phyloP scores from a whole-genome alignment of 2,888 invertebrate species.

The Rutpela maculata region DNA sequence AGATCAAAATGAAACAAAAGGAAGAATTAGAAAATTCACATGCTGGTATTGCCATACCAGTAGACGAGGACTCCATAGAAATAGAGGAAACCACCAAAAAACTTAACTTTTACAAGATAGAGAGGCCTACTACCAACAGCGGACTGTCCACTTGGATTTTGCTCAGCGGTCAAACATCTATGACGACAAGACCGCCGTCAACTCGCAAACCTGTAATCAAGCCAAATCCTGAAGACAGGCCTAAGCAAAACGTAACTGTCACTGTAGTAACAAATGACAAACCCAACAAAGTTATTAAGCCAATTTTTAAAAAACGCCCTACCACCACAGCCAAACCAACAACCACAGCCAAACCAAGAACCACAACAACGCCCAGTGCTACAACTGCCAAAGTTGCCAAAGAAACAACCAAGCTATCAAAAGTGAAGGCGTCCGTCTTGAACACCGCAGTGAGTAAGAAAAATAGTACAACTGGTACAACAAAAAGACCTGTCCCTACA shows the following conservation, averaged over 20 bases:
- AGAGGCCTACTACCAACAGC: conserved; percentile 76
- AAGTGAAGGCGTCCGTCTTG: conserved; percentile 79
- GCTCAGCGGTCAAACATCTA: conserved; percentile 76
- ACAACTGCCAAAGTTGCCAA: conserved; percentile 50
- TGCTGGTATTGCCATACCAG: conserved; percentile 76
- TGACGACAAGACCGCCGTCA: conserved; percentile 61
- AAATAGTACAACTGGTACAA: conserved; percentile 45
- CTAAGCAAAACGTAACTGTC: conserved; percentile 56
- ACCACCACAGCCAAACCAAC: conserved; percentile 62
- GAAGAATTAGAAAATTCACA: conserved; percentile 76
- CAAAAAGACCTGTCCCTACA: conserved; percentile 56
- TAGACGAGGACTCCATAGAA: conserved; percentile 66
- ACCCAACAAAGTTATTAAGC: conserved; percentile 63
- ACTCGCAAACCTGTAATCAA: conserved; percentile 55
- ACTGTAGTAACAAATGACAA: conserved; percentile 53
- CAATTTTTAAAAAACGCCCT: conserved; percentile 69
- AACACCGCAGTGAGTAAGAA: conserved; percentile 74
- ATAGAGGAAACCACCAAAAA: conserved; percentile 68
- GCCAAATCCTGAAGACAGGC: conserved; percentile 41
- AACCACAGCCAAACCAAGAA: conserved; percentile 55
- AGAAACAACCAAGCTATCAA: conserved; percentile 72
- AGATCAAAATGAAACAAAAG: conserved; percentile 67
- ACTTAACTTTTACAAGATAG: conserved; percentile 70
- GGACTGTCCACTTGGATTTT: conserved; percentile 88
- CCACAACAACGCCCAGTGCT: conserved; percentile 52